Conservation (phyloP, 92 coral and sea anemone genomes). For the Montipora capitata region DNA sequence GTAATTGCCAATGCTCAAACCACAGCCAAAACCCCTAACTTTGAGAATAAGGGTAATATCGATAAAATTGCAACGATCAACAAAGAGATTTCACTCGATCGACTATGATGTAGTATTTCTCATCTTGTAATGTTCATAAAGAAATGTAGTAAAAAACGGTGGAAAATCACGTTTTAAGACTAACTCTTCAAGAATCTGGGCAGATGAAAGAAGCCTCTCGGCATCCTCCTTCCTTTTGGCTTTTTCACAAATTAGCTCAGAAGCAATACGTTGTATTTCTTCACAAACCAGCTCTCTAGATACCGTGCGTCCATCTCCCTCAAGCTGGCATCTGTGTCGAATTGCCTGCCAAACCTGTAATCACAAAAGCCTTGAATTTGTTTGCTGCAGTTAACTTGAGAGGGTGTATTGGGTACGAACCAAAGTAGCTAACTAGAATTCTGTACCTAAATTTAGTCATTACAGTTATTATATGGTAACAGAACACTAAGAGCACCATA, state of each 20-base stretch:
- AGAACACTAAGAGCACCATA: too few relatives aligned
- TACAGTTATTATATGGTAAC: too few relatives aligned
- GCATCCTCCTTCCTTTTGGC: constrained; percentile 50
- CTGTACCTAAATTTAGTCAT: too few relatives aligned
- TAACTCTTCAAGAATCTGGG: constrained; percentile 80
- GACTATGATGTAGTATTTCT: background rate
- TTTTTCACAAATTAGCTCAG: constrained; percentile 45
- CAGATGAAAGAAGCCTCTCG: constrained; percentile 60
- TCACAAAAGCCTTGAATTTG: background rate
- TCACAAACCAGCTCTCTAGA: constrained; percentile 68
- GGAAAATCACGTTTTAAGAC: constrained; percentile 80
- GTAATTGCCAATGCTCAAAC: too few relatives aligned
- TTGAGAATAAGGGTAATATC: too few relatives aligned
- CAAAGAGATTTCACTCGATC: background rate
- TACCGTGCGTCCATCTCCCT: constrained; percentile 76
- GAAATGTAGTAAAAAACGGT: constrained; percentile 85
- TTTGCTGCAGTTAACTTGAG: background rate
- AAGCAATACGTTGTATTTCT: constrained; percentile 40
- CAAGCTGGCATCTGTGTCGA: constrained; percentile 84
- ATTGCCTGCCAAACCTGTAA: constrained; percentile 90
- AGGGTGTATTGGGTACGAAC: too few relatives aligned
- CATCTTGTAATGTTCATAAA: constrained; percentile 74
- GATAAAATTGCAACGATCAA: too few relatives aligned
- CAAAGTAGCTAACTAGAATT: too few relatives aligned
- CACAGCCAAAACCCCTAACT: too few relatives aligned